Evolutionary conservation across 2,888 invertebrate species (phyloP).

Genomic region (Drosophila multiciliata): DNA sequence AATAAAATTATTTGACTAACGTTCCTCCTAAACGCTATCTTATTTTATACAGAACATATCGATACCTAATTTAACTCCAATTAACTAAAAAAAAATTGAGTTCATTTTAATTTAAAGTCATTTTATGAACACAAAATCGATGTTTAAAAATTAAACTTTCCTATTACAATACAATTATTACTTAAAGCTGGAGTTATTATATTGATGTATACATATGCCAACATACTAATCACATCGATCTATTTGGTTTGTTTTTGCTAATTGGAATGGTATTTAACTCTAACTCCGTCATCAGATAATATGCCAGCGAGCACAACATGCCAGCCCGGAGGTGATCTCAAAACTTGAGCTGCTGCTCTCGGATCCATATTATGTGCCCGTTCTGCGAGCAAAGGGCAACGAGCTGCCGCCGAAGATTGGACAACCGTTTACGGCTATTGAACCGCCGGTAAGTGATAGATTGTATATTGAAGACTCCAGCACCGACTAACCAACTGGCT

Average conservation of each 20-base stretch:
- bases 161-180: neutral
- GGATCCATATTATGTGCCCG: constrained; percentile 94
- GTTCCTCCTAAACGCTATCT: neutral
- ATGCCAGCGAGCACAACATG: constrained; percentile 88
- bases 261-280: neutral
- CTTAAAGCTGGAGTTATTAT: neutral
- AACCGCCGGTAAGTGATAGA: constrained; percentile 87
- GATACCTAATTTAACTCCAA: too few species aligned
- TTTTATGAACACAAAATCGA: neutral
- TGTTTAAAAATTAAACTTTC: neutral
- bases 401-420: constrained; percentile 91
- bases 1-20: neutral
- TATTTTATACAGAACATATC: neutral
- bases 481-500: neutral
- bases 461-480: too few species aligned
- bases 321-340: constrained; percentile 84
- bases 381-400: constrained; percentile 91
- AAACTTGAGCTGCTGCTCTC: constrained; percentile 88
- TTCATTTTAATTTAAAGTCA: neutral
- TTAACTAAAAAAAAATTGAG: neutral
- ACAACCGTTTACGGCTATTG: constrained; percentile 90
- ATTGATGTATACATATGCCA: neutral
- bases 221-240: neutral
- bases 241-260: neutral
- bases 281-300: constrained; percentile 87